Evolutionary conservation across 92 coral and sea anemone genomes (phyloP), one percentile per base, ranked within the genome.

Genomic region (Phenganax stokvisi): DNA sequence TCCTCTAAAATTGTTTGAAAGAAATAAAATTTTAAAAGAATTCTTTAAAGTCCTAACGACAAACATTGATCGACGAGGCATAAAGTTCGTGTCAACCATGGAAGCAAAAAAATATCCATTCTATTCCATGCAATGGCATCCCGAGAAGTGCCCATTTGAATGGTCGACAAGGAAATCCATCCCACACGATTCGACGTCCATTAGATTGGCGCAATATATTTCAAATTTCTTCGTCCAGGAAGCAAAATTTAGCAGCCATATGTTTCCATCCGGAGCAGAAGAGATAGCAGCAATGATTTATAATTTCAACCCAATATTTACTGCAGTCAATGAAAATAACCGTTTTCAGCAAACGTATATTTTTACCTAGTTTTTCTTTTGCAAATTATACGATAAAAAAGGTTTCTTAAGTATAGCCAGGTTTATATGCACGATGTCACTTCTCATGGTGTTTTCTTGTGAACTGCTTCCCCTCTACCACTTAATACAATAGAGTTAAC

Each of bases 201-300:
- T 77, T 8, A 31, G 56, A 55, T 67, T 77, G 11, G 58, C 84
- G 44, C 87, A 84, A 59, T 57, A 84, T 28, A 66, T 84, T 69
- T 74, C 72, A 6, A 44, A 77, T 20, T 77, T 84, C 78, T 67
- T 84, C 16, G 84, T 77, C 8, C 68, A 84, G 27, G 84, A 84
- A 77, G 87, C 92, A 31, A 91, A 94, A 52, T 72, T 68, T 59
- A 88, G 88, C 79, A 76, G 79, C 31, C 94, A 92, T 63, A 87
- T 63, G 37, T 92, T 92, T 77, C 89, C 89, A 53, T 86, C 88
- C 75, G 59, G 15, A 62, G 58, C 81, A 55, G 92, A 88, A 77
- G 97, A 92, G 75, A 86, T 87, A 31, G 86, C 84, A 0, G 90
- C 94, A 13, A 64, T 90, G 83, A 90, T 92, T 56, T 92, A 88